phyloP scores from a whole-genome alignment of 2,888 invertebrate species.

The Trichogramma evanescens region DNA sequence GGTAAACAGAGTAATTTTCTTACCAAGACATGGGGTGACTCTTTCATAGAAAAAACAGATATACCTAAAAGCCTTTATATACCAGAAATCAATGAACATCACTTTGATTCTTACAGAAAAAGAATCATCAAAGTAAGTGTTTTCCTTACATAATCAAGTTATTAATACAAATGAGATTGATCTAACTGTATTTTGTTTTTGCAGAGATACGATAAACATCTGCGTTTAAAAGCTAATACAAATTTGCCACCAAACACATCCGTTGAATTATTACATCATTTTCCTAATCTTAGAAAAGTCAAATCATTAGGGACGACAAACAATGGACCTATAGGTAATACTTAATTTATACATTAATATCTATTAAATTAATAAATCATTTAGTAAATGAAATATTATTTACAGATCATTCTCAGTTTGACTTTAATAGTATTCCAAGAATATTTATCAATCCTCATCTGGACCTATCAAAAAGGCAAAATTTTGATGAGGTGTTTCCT shows the following conservation, averaged over 20 bases:
- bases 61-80: conserved; percentile 73
- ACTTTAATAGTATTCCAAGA: conserved; percentile 69
- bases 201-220: conserved; percentile 50
- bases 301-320: conserved; percentile 42
- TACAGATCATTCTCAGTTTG: conserved; percentile 48
- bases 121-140: conserved; percentile 56
- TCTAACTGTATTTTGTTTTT: conserved; percentile 14
- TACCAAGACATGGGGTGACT: conserved; percentile 95
- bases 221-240: conserved; percentile 42
- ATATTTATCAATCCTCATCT: conserved; percentile 78
- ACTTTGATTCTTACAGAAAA: conserved; percentile 82
- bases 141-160: background rate
- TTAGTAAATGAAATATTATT: conserved; percentile 21
- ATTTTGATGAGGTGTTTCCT: conserved; percentile 81
- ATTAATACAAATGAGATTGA: background rate
- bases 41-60: conserved; percentile 76
- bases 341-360: conserved; percentile 1
- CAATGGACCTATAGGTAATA: conserved; percentile 27
- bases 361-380: background rate
- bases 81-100: conserved; percentile 72
- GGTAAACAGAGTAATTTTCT: conserved; percentile 90
- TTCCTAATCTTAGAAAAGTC: conserved; percentile 45
- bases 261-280: conserved; percentile 44
- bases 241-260: conserved; percentile 39
- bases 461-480: conserved; percentile 69